Conservation (phyloP, 1,140 invertebrate genomes). For the Drosophila ananassae region DNA sequence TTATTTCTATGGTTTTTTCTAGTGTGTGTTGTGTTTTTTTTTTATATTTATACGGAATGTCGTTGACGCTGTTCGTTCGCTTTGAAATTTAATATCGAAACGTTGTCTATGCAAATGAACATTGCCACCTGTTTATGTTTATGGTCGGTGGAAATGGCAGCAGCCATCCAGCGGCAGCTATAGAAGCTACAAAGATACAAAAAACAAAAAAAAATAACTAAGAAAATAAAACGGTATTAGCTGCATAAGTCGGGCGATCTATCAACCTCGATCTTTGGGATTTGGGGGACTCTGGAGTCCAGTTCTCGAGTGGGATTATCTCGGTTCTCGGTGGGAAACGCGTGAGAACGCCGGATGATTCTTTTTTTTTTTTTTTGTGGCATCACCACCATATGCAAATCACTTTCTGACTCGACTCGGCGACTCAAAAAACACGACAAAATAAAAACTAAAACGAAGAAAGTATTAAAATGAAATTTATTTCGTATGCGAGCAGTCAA, state of each 20-base stretch:
- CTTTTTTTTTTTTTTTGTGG: conserved; percentile 8
- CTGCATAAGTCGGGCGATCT: conserved; percentile 70
- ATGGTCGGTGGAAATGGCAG: conserved; percentile 64
- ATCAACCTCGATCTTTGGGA: conserved; percentile 51
- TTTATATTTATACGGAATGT: conserved; percentile 61
- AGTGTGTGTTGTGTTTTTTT: conserved; percentile 5
- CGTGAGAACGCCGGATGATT: conserved; percentile 62
- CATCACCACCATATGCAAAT: conserved; percentile 62
- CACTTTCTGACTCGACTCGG: conserved; percentile 56
- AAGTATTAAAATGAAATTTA: conserved; percentile 82
- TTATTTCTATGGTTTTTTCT: conserved; percentile 9
- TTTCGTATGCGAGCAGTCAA: conserved; percentile 74
- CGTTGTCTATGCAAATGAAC: conserved; percentile 83
- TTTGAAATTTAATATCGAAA: conserved; percentile 83
- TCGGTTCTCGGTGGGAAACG: conserved; percentile 55
- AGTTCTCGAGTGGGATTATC: conserved; percentile 59
- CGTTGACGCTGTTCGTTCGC: conserved; percentile 64
- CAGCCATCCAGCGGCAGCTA: conserved; percentile 15
- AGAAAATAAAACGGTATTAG: conserved; percentile 55
- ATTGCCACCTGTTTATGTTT: conserved; percentile 83
- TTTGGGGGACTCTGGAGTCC: conserved; percentile 3
- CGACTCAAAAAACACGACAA: conserved; percentile 46
- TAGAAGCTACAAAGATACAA: conserved; percentile 13
- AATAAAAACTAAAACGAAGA: conserved; percentile 82
- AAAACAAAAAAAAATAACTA: background rate